Conservation (phyloP, 2,888 invertebrate species). For the Adineta ricciae region DNA sequence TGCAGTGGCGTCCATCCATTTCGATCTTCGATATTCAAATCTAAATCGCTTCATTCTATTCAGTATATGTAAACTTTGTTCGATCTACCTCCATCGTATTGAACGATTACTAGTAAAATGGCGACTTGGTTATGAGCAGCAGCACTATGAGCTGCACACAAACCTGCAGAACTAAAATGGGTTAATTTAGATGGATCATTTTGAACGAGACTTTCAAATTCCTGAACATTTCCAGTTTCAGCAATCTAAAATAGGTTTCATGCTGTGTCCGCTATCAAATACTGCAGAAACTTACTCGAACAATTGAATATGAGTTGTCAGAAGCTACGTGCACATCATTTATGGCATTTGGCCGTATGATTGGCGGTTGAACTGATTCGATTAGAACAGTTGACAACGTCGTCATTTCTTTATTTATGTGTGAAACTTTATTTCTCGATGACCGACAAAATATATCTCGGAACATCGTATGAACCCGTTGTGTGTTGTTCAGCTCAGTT, state of each 20-base stretch:
- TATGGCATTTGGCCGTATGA: background rate
- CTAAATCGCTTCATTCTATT: background rate
- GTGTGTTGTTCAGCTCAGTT: background rate
- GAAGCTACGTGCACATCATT: background rate
- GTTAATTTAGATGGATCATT: background rate
- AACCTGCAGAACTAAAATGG: background rate
- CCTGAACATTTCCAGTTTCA: background rate
- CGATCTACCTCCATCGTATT: background rate
- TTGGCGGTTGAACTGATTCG: background rate
- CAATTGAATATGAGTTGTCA: background rate
- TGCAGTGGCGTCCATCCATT: conserved; percentile 29
- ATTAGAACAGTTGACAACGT: background rate
- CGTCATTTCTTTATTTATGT: no score
- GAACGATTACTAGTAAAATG: background rate
- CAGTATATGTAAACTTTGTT: background rate
- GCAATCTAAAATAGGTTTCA: background rate
- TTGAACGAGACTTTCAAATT: background rate
- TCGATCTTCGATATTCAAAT: conserved; percentile 10
- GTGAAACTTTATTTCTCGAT: no score
- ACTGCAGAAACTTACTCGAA: background rate
- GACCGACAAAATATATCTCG: background rate
- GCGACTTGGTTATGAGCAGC: background rate
- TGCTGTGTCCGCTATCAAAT: no score
- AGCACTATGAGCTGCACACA: background rate
- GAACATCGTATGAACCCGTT: background rate